Conservation (phyloP, 2,888 invertebrate genomes). For the Macaria notata region DNA sequence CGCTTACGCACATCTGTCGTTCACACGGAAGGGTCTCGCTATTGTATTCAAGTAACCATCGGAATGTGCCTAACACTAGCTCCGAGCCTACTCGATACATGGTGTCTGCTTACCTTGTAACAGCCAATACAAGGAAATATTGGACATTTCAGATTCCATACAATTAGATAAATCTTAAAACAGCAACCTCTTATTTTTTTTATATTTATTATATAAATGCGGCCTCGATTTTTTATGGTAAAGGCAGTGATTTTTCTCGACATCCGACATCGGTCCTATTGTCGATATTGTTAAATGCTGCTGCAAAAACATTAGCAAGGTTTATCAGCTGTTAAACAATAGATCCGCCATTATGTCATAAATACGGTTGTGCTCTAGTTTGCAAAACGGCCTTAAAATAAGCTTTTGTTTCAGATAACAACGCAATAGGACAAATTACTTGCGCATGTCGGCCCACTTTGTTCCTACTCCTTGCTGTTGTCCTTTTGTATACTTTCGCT, state of each 20-base stretch:
- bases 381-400: conserved; percentile 57
- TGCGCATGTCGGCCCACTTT: conserved; percentile 68
- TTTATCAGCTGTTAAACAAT: conserved; percentile 55
- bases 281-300: conserved; percentile 53
- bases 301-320: conserved; percentile 69
- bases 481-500: conserved; percentile 64
- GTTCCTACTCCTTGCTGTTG: conserved; percentile 31
- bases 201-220: conserved; percentile 28
- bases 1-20: conserved; percentile 75
- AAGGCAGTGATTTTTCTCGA: conserved; percentile 50
- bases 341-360: conserved; percentile 54
- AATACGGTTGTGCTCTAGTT: conserved; percentile 68
- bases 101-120: no score
- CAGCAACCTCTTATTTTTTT: conserved; percentile 31
- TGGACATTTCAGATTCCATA: no score
- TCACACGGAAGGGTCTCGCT: conserved; percentile 67
- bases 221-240: conserved; percentile 59
- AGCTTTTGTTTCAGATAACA: conserved; percentile 62
- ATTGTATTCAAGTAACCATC: conserved; percentile 49
- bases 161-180: conserved; percentile 19
- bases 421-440: conserved; percentile 66
- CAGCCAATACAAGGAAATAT: no score
- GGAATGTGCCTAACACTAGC: conserved; percentile 21
- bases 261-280: conserved; percentile 51
- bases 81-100: no score